phyloP scores from a whole-genome alignment of 2,888 invertebrate species.

The Bellardia pandia region DNA sequence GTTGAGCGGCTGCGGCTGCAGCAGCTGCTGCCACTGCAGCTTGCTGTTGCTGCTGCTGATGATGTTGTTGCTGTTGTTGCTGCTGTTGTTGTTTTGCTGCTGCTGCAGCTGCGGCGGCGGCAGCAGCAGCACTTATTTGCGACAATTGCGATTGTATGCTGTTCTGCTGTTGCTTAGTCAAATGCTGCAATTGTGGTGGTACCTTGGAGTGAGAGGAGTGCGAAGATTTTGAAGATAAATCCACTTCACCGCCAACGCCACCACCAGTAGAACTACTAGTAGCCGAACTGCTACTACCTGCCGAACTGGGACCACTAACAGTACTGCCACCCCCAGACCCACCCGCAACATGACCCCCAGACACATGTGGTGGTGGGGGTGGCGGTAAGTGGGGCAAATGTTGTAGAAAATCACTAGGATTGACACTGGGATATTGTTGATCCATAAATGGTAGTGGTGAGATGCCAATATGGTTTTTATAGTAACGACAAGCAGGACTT shows the following conservation, averaged over 20 bases:
- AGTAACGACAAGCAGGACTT: slow-evolving; percentile 93
- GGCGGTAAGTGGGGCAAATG: slow-evolving; percentile 85
- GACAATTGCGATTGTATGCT: slow-evolving; percentile 82
- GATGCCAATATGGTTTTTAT: slow-evolving; percentile 91
- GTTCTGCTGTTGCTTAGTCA: slow-evolving; percentile 82
- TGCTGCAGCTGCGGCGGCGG: slow-evolving; percentile 77
- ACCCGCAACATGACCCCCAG: slow-evolving; percentile 52
- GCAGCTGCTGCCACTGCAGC: slow-evolving; percentile 78
- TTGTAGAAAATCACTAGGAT: slow-evolving; percentile 89
- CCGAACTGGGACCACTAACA: slow-evolving; percentile 64
- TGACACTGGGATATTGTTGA: slow-evolving; percentile 82
- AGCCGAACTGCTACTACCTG: slow-evolving; percentile 74
- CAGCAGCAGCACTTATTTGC: slow-evolving; percentile 77
- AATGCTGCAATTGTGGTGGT: slow-evolving; percentile 80
- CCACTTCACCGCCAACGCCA: slow-evolving; percentile 79
- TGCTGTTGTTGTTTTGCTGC: slow-evolving; percentile 79
- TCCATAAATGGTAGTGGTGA: slow-evolving; percentile 84
- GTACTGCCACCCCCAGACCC: slow-evolving; percentile 74
- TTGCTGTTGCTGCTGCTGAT: slow-evolving; percentile 76
- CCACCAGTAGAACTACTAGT: slow-evolving; percentile 72
- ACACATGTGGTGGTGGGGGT: slow-evolving; percentile 81
- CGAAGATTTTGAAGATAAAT: slow-evolving; percentile 79
- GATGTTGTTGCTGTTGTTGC: slow-evolving; percentile 81
- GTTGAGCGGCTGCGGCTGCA: slow-evolving; percentile 82
- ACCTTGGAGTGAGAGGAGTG: slow-evolving; percentile 74